Base-by-base conservation (phyloP, 2,113 vertebrate species). In the Eonycteris spelaea region DNA sequence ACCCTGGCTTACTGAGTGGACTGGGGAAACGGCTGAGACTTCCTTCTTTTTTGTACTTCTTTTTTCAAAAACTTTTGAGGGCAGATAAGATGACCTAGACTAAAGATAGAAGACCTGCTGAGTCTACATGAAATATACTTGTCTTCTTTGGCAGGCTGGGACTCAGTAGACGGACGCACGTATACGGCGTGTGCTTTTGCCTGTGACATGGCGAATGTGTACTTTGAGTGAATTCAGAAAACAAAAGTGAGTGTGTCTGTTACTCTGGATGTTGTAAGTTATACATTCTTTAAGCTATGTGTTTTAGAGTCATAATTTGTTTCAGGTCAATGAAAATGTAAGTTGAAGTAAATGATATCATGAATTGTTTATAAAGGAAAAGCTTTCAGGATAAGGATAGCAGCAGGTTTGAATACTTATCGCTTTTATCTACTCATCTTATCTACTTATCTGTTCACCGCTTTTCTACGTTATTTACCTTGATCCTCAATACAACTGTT, bases 61-160 rank as follows among this genome's bases (percentile, higher is more conserved):
- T 38, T 84, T 86, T 85, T 70, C 85, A 74, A 92, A 97, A 45
- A 19, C 68, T 84, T 87, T 92, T 55, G 57, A 95, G 80, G 48
- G 43, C 10, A 2, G 57, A 51, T 73, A 51, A 68, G 63, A 84
- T 87, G 71, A 92, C 28, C 80, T 94, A 90, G 48, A 57, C 74
- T 48, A 70, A 90, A 78, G 68, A 38, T 80, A 35, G 13, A 48
- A 84, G n/a, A 30, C 53, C 30, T 63, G 15, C 71, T 70, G 35
- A 43, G 15, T 51, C 21, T 61, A 40, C 28, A 35, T 30, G 43
- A 82, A 65, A 67, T 65, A 19, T 19, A 4, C 57, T 80, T 77
- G 35, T 80, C 45, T 75, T 78, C 35, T 79, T 43, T 40, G 80
- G 59, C 45, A 70, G 71, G 30, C 38, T 65, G 22, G 59, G 59